A percentile compares a stretch with the other conserved stretches of the same genome.
Evolutionary conservation across 1,140 invertebrate genomes (phyloP).

Genomic region (Cyrtorhinus lividipennis): DNA sequence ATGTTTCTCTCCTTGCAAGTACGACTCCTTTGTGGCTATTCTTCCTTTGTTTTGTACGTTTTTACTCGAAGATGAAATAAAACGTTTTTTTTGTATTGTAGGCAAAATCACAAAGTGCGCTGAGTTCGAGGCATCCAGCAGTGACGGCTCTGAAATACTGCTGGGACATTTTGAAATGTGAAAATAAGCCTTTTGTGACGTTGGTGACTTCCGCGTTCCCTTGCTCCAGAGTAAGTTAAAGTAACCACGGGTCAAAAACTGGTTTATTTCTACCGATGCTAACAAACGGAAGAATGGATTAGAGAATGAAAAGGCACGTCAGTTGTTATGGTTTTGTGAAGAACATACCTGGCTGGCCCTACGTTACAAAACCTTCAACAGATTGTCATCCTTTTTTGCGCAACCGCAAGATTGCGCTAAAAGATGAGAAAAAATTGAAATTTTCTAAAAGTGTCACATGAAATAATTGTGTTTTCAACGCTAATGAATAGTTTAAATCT

Average conservation of each 20-base stretch:
- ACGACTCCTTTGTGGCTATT: constrained; percentile 21
- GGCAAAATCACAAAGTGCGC: constrained; percentile 59
- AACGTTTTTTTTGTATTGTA: constrained; percentile 29
- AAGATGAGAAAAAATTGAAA: too few species aligned
- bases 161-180: constrained; percentile 83
- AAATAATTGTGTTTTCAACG: too few species aligned
- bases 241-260: too few species aligned
- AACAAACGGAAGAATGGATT: too few species aligned
- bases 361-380: too few species aligned
- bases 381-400: too few species aligned
- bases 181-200: constrained; percentile 77
- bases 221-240: constrained; percentile 57
- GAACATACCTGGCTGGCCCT: too few species aligned
- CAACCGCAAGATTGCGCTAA: too few species aligned
- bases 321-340: too few species aligned
- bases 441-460: too few species aligned
- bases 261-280: too few species aligned
- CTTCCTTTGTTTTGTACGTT: background rate
- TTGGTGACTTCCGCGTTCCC: constrained; percentile 87
- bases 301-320: too few species aligned
- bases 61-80: constrained; percentile 44
- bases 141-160: constrained; percentile 75
- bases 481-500: background rate
- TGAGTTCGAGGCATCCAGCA: constrained; percentile 68
- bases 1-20: constrained; percentile 86